A percentile compares a stretch with the other conserved stretches of the same genome.
These are phyloP conservation scores for Pollenia griseotomentosa DNA, from an alignment of 2,888 invertebrate species.

Conservation along the genomic window DNA sequence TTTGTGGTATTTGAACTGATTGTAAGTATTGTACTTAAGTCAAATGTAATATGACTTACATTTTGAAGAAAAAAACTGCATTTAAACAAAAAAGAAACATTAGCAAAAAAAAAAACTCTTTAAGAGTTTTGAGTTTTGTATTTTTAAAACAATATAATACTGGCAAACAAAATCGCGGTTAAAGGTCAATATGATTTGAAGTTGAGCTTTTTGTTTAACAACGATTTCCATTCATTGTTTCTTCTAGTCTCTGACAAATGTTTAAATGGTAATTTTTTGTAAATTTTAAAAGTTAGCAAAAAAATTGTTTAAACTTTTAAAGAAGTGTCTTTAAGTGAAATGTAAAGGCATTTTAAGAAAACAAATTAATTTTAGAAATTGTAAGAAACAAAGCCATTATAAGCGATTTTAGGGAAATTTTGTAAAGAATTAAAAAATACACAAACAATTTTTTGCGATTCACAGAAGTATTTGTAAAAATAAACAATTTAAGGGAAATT, in stretches of 20 bases:
- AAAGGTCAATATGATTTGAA: constrained; percentile 72
- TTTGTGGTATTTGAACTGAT: constrained; percentile 60
- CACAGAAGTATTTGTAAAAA: no score
- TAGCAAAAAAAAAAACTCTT: constrained; percentile 39
- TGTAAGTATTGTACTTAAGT: constrained; percentile 59
- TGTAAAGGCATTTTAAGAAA: background rate
- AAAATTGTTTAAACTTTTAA: background rate
- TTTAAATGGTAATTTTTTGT: constrained; percentile 31
- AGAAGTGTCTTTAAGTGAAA: constrained; percentile 19
- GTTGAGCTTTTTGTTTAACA: constrained; percentile 59
- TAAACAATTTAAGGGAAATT: no score
- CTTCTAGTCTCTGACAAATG: constrained; percentile 1
- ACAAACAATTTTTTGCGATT: no score
- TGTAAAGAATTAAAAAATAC: no score
- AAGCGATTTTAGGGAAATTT: background rate
- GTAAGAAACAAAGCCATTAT: background rate
- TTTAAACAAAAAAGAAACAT: background rate
- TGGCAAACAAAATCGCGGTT: constrained; percentile 63
- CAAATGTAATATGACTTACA: constrained; percentile 72
- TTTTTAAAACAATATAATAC: constrained; percentile 56
- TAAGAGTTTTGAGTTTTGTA: constrained; percentile 38
- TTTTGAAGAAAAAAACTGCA: constrained; percentile 28
- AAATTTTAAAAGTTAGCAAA: background rate
- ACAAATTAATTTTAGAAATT: constrained; percentile 45
- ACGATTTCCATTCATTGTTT: constrained; percentile 44